phyloP scores from a whole-genome alignment of 2,888 invertebrate species.

The Mesorhabditis sp. region DNA sequence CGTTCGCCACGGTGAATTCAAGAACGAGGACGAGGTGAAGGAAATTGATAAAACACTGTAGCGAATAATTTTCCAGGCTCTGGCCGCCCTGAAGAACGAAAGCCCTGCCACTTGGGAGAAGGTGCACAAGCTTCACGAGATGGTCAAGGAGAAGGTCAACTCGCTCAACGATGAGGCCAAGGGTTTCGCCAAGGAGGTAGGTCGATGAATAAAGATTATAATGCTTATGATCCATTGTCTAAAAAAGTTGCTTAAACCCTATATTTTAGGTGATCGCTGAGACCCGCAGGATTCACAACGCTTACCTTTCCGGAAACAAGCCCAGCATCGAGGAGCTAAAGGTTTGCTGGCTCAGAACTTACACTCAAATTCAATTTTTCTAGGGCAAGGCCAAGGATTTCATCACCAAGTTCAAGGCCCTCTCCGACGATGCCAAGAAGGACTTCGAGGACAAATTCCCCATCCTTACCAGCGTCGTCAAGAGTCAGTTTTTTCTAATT shows the following conservation, averaged over 20 bases:
- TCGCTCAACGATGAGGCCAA: constrained; percentile 46
- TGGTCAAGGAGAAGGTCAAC: constrained; percentile 42
- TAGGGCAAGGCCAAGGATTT: constrained; percentile 19
- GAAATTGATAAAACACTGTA: not conserved
- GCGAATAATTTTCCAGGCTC: constrained; percentile 27
- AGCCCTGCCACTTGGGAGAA: constrained; percentile 48
- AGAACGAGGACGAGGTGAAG: constrained; percentile 33
- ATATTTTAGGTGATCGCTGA: constrained; percentile 37
- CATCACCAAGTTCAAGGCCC: constrained; percentile 38
- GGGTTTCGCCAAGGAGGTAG: constrained; percentile 43
- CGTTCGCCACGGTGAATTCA: constrained; percentile 34
- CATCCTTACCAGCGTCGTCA: constrained; percentile 48
- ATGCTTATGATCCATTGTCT: not conserved
- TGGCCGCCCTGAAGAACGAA: constrained; percentile 50
- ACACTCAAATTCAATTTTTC: constrained; percentile 8
- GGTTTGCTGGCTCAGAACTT: constrained; percentile 22
- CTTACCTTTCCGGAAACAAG: constrained; percentile 45
- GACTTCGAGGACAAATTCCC: constrained; percentile 46
- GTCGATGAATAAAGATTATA: not conserved
- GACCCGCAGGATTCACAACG: constrained; percentile 42
- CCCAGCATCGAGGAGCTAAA: constrained; percentile 44
- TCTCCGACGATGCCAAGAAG: constrained; percentile 45
- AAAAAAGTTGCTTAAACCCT: not conserved
- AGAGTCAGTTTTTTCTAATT: constrained; percentile 25
- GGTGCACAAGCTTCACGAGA: constrained; percentile 38